Evolutionary conservation across 2,113 vertebrate genomes (phyloP).

Genomic region (Megatriorchis doriae): DNA sequence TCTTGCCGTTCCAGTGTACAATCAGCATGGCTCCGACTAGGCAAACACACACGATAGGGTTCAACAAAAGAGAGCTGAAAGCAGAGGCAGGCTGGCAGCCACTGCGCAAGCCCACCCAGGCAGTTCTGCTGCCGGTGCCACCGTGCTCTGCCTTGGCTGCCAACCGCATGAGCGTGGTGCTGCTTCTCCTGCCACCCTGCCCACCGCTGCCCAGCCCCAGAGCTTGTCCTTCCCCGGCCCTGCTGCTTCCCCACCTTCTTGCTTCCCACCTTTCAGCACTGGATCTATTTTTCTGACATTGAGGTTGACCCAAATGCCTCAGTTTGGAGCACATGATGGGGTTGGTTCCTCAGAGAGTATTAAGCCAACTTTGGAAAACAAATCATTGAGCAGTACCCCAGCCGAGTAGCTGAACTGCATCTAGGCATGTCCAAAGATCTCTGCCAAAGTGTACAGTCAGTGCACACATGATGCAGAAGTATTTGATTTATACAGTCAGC

Average conservation of each 20-base stretch:
- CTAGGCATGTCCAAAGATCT: background rate
- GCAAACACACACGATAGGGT: accelerated
- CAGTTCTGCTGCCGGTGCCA: background rate
- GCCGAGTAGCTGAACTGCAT: background rate
- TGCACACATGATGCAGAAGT: background rate
- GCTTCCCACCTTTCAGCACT: background rate
- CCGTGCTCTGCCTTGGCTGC: accelerated
- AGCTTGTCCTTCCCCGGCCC: background rate
- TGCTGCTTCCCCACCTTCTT: background rate
- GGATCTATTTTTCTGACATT: background rate
- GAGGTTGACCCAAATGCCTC: background rate
- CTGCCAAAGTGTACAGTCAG: background rate
- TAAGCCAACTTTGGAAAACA: background rate
- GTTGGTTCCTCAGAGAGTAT: background rate
- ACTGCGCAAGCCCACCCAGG: background rate
- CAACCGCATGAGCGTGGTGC: accelerated
- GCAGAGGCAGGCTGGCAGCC: background rate
- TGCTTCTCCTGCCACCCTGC: background rate
- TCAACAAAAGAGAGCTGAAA: background rate
- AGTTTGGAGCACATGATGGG: accelerated
- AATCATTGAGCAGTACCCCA: background rate
- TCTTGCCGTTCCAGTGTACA: background rate
- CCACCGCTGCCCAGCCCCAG: background rate
- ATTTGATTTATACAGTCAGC: background rate
- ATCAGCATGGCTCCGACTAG: background rate